These are phyloP conservation scores for Teleiodes luculella DNA, from an alignment of 2,888 invertebrate species.

Conservation along the genomic window DNA sequence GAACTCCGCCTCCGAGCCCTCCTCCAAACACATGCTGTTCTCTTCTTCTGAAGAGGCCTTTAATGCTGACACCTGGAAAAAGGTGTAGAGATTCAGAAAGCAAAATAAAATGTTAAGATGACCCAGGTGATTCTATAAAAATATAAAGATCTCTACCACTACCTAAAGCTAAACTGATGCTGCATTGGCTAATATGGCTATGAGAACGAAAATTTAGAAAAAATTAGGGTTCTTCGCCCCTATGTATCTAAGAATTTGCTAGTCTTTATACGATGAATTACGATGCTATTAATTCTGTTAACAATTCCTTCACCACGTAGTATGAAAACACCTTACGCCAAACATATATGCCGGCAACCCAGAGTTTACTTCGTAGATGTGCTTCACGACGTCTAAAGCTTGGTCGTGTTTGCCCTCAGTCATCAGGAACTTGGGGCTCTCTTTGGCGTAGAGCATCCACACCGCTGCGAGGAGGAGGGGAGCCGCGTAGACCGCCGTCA, in stretches of 20 bases:
- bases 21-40: neutral
- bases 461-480: slow-evolving; percentile 74
- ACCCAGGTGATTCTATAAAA: too few species aligned
- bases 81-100: neutral
- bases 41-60: slow-evolving; percentile 26
- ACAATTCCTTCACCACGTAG: too few species aligned
- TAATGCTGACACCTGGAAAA: slow-evolving; percentile 34
- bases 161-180: too few species aligned
- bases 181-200: too few species aligned
- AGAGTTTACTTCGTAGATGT: slow-evolving; percentile 51
- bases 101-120: neutral
- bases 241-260: too few species aligned
- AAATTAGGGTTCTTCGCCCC: too few species aligned
- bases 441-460: slow-evolving; percentile 72
- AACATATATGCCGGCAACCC: slow-evolving; percentile 43
- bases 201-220: too few species aligned
- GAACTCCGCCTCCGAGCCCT: slow-evolving; percentile 7
- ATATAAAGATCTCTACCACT: too few species aligned
- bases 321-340: slow-evolving; percentile 41
- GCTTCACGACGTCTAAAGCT: slow-evolving; percentile 70
- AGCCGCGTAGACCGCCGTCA: slow-evolving; percentile 81
- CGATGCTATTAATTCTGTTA: too few species aligned
- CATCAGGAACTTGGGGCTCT: slow-evolving; percentile 88
- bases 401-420: slow-evolving; percentile 78
- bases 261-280: too few species aligned